Evolutionary conservation across 2,797 vertebrate genomes (phyloP).

Genomic region (Pygocentrus nattereri): DNA sequence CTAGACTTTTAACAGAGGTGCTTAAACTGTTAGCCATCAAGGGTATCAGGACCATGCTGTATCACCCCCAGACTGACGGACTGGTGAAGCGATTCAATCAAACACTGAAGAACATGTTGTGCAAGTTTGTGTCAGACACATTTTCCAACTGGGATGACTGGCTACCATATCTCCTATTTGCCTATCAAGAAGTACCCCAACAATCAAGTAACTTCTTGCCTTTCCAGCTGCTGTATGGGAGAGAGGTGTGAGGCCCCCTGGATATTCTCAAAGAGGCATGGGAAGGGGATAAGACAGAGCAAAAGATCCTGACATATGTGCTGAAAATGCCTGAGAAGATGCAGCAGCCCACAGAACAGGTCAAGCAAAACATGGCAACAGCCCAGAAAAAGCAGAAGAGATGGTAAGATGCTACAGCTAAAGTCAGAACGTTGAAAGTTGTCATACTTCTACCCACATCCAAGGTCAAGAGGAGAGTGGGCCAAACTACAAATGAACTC

Average conservation of each 20-base stretch:
- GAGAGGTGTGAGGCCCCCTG: neutral
- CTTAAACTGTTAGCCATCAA: neutral
- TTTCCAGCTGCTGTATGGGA: neutral
- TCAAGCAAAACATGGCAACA: neutral
- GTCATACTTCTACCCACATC: too few species aligned
- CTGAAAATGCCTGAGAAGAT: neutral
- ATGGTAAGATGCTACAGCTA: neutral
- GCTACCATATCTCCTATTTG: neutral
- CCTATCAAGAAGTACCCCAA: neutral
- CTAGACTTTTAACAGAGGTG: too few species aligned
- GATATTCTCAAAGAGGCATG: constrained; percentile 7
- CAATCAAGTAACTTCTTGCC: neutral
- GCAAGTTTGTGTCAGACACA: neutral
- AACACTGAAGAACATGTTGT: neutral
- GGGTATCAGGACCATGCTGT: neutral
- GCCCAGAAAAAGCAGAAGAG: neutral
- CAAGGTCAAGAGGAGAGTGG: too few species aligned
- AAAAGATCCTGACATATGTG: neutral
- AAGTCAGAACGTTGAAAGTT: too few species aligned
- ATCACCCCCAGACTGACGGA: neutral
- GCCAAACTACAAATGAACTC: too few species aligned
- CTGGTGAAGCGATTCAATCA: neutral
- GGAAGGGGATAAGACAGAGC: neutral
- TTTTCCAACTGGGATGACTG: neutral
- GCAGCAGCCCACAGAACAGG: neutral